phyloP scores from a whole-genome alignment of 2,888 invertebrate genomes.

The Lobophora halterata region DNA sequence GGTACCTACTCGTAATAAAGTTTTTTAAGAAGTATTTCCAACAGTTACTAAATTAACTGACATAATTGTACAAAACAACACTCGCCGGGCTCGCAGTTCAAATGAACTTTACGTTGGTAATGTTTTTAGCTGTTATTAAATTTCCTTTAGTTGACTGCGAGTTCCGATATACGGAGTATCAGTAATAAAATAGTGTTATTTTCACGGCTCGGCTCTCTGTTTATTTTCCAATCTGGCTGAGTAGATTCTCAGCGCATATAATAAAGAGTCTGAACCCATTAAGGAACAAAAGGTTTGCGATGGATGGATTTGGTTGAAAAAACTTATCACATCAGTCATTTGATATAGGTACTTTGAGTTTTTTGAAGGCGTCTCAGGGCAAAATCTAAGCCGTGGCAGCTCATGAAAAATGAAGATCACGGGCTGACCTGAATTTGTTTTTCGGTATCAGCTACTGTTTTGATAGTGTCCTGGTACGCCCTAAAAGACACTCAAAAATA shows the following conservation, averaged over 20 bases:
- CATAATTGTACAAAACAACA: constrained; percentile 9
- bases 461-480: too few species aligned
- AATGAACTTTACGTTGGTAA: constrained; percentile 19
- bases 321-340: constrained; percentile 30
- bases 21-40: background rate
- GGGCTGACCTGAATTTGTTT: too few species aligned
- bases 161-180: constrained; percentile 12
- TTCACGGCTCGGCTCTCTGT: constrained; percentile 12
- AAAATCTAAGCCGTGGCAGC: too few species aligned
- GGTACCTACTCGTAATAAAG: too few species aligned
- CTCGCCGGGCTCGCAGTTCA: constrained; percentile 13
- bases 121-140: constrained; percentile 19
- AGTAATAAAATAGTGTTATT: constrained; percentile 21
- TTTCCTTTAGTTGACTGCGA: constrained; percentile 17
- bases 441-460: too few species aligned
- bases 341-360: constrained; percentile 19
- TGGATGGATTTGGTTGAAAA: constrained; percentile 30
- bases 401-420: too few species aligned
- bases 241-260: constrained; percentile 21
- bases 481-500: too few species aligned
- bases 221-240: constrained; percentile 24
- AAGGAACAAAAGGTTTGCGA: constrained; percentile 32
- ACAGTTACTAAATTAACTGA: constrained; percentile 5
- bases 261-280: constrained; percentile 30
- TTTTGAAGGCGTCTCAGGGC: constrained; percentile 24